Evolutionary conservation across 2,113 vertebrate species (phyloP).

Genomic region (Dicaeum eximium): DNA sequence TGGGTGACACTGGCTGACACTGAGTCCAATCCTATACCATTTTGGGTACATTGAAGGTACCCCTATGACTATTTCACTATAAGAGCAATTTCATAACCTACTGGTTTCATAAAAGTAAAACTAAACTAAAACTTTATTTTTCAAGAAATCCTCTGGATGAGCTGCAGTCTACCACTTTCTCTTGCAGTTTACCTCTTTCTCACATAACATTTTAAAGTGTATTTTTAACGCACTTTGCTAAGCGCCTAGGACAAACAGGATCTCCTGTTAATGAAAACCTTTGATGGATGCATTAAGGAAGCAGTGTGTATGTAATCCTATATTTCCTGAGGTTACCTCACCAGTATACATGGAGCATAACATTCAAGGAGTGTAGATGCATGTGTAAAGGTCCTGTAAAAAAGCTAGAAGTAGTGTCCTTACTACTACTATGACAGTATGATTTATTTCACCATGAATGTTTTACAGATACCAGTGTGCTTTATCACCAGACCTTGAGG

Average conservation of each 20-base stretch:
- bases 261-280: conserved; percentile 25
- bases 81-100: not conserved
- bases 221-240: conserved; percentile 24
- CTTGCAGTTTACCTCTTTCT: not conserved
- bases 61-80: not conserved
- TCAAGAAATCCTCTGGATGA: not conserved
- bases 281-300: conserved; percentile 55
- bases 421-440: not conserved
- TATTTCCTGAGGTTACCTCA: conserved; percentile 50
- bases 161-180: not conserved
- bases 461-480: not conserved
- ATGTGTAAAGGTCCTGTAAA: not conserved
- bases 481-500: not conserved
- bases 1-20: not conserved
- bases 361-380: not conserved
- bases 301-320: not conserved
- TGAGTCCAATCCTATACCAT: not conserved
- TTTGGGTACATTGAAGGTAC: not conserved
- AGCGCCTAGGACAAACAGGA: conserved; percentile 32
- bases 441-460: not conserved
- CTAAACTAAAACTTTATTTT: not conserved
- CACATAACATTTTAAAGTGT: not conserved
- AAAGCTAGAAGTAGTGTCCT: not conserved
- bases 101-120: not conserved
- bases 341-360: not conserved